Percentiles rank a stretch among this genome's conserved stretches.
These are phyloP conservation scores for Psittacula derbiana DNA, from an alignment of 2,797 vertebrate species.

Conservation along the genomic window DNA sequence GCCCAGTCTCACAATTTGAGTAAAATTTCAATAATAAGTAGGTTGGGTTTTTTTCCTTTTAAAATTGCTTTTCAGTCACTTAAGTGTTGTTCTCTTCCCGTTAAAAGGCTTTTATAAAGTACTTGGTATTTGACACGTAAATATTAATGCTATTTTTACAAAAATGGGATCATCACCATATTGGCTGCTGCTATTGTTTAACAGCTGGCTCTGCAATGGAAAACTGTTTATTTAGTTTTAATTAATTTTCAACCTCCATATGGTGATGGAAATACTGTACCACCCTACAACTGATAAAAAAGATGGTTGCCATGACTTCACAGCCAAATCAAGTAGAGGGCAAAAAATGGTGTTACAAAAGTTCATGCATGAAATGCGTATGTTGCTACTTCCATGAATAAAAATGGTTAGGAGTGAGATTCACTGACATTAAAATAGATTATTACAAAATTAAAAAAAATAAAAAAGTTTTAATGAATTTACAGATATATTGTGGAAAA, in stretches of 20 bases:
- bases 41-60: not conserved
- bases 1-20: not conserved
- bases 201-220: constrained; percentile 17
- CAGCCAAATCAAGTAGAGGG: not conserved
- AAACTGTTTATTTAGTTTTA: constrained; percentile 14
- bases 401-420: not conserved
- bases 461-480: not conserved
- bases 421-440: not conserved
- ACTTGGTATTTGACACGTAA: not conserved
- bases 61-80: not conserved
- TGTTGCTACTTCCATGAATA: not conserved
- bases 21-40: not conserved
- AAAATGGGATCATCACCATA: not conserved
- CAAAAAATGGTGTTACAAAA: not conserved
- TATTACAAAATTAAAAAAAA: not conserved
- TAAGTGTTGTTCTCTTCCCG: not conserved
- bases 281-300: not conserved
- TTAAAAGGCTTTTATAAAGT: not conserved
- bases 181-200: not conserved
- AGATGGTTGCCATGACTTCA: not conserved
- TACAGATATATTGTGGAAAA: not conserved
- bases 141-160: not conserved
- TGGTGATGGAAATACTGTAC: not conserved
- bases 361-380: not conserved
- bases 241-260: constrained; percentile 34